Conservation (phyloP, 2,888 invertebrate genomes). For the Megamerina dolium region DNA sequence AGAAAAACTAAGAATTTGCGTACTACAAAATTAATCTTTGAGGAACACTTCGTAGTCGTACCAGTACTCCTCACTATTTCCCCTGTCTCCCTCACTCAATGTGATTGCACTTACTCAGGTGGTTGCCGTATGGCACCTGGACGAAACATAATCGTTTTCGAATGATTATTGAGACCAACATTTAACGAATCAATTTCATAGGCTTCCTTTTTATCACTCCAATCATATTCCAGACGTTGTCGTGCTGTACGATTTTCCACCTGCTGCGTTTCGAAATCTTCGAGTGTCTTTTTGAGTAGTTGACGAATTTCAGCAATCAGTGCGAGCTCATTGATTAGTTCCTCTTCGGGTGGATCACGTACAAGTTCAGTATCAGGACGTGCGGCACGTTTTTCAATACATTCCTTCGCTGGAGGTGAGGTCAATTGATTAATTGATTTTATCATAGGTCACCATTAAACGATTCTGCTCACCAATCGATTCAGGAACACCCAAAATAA, state of each 20-base stretch:
- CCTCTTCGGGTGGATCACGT: constrained; percentile 69
- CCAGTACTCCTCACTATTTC: too few relatives aligned
- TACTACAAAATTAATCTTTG: too few relatives aligned
- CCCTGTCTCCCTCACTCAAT: too few relatives aligned
- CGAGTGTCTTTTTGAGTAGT: constrained; percentile 57
- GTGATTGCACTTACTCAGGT: constrained; percentile 54
- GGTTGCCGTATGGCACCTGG: constrained; percentile 76
- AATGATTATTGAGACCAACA: constrained; percentile 63
- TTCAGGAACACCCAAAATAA: constrained; percentile 64
- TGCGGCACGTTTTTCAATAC: constrained; percentile 63
- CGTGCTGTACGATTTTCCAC: constrained; percentile 73
- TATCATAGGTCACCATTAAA: neutral
- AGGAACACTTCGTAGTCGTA: too few relatives aligned
- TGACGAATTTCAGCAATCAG: constrained; percentile 64
- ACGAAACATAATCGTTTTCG: constrained; percentile 67
- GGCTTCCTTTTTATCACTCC: constrained; percentile 83
- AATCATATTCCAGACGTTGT: constrained; percentile 77
- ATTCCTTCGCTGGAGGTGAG: constrained; percentile 56
- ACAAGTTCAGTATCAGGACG: constrained; percentile 69
- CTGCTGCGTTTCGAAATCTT: constrained; percentile 65
- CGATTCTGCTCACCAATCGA: constrained; percentile 54
- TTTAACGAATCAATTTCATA: constrained; percentile 69
- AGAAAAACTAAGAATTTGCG: too few relatives aligned
- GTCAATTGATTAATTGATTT: neutral
- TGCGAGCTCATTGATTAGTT: constrained; percentile 68